Base-by-base conservation (phyloP, 92 coral and sea anemone genomes). In the Epizoanthus illoricatus region DNA sequence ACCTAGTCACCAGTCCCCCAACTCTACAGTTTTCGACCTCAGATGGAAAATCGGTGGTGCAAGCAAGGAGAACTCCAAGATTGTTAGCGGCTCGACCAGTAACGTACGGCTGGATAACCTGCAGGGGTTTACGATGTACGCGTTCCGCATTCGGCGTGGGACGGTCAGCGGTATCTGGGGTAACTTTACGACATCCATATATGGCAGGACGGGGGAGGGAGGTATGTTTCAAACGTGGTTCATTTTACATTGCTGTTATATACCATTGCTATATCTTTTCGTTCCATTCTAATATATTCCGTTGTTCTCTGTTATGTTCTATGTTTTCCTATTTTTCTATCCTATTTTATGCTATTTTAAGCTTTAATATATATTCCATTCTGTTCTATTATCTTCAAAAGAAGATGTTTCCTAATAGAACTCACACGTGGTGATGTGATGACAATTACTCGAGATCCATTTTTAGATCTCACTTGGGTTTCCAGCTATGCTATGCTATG, bases 121-220 rank as follows among this genome's bases (percentile, higher is more conserved):
- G 41, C 33, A 70, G 60, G 87, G 72, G 1, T 75, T 57, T 83
- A 89, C 92, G 13, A 58, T 60, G 84, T 89, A 89, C 40, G 47
- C 45, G 10, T 89, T 89, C 74, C 78, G 92, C 16, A 65, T 89
- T 15, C 79, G 92, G 45, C 75, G 71, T 28, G 92, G 92, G 10
- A 79, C 69, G 40, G 42, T 70, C 84, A 55, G 84, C 74, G 89
- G 89, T 13, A 66, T 36, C 3, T 85, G 89, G 89, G 85, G 92
- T 5, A 84, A 70, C 65, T 89, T 89, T 62, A 89, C 87, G 5
- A 69, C 60, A 2, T 85, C 59, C 76, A 85, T 85, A 7, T 74
- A 33, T 56, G 84, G 87, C 36, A 84, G 84, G 80, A 89, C 92
- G 12, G 86, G 86, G 0, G 92, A 89, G 24, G 92, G 92, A 85